Base-by-base conservation (phyloP, 2,797 vertebrate species). In the Bovichtus variegatus region DNA sequence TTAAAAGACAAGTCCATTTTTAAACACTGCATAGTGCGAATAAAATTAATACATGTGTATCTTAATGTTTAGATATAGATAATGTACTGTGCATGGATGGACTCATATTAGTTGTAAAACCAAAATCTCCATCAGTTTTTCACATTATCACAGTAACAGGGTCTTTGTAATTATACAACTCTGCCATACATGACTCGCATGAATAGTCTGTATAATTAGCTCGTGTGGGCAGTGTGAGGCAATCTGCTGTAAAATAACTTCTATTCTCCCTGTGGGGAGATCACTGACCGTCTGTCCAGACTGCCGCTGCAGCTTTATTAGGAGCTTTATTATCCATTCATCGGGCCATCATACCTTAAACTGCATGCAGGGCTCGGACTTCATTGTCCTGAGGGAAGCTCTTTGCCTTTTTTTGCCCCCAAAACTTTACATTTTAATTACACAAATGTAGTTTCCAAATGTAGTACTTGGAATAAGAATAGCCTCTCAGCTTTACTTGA, bases 171-270 rank as follows among this genome's bases (percentile, higher is more conserved):
- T 94, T 85, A 89, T 76, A 89, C 89, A 83, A 82, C 78, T 85
- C 67, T 78, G 81, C 89, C 84, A 82, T 90, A 91, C 88, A 92
- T 83, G 90, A 84, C 87, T 89, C 65, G 80, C 90, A 92, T 93
- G 92, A 88, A 91, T 84, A 80, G 87, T 76, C 87, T 81, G 86
- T 91, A 89, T 93, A 93, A 94, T 94, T 93, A 91, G 89, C 87
- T 87, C 12, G 49, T 91, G 89, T 92, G 92, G 91, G 91, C 90
- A 91, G 91, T 81, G 76, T 79, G 86, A 86, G 73, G 84, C 89
- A 93, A 91, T 93, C 89, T 92, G 90, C 87, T 91, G 85, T 87
- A 89, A 90, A 92, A 91, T 91, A 91, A 90, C 83, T 78, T 90
- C 78, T 41, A 82, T 85, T 87, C 70, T 89, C 91, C 90, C 90